Percentiles rank a stretch among this genome's conserved stretches.
Evolutionary conservation across 2,113 vertebrate genomes (phyloP).

Genomic region (Corythornis madagascariensis): DNA sequence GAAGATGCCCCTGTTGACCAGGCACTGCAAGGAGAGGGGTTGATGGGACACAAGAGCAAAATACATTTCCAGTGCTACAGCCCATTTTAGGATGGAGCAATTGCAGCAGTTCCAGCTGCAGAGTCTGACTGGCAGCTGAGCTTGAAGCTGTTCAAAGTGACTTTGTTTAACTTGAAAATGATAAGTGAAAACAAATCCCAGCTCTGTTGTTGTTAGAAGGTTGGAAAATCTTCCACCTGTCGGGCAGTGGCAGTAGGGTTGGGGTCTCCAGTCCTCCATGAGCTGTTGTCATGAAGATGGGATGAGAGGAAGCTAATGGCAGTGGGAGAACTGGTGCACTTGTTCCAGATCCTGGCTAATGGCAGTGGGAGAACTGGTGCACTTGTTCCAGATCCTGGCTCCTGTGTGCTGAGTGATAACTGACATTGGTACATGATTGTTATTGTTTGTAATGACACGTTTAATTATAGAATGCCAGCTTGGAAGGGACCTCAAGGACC

Average conservation of each 20-base stretch:
- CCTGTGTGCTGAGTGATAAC: too few relatives aligned
- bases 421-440: too few relatives aligned
- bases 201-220: neutral
- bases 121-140: neutral
- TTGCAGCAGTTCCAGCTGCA: neutral
- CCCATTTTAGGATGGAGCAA: neutral
- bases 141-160: neutral
- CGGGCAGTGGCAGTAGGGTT: neutral
- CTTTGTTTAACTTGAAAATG: constrained; percentile 14
- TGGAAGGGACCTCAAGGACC: too few relatives aligned
- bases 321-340: neutral
- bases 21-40: neutral
- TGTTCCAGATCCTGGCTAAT: too few relatives aligned
- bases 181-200: neutral
- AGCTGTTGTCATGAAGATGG: neutral
- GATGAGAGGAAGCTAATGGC: neutral
- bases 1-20: neutral
- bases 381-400: too few relatives aligned
- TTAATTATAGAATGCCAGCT: too few relatives aligned
- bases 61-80: neutral
- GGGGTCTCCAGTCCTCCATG: neutral
- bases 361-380: too few relatives aligned
- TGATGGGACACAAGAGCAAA: neutral
- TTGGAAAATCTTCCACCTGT: constrained; percentile 22
- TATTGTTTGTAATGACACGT: too few relatives aligned